These are phyloP conservation scores for Phragmatobia fuliginosa DNA, from an alignment of 2,888 invertebrate species.

Conservation along the genomic window DNA sequence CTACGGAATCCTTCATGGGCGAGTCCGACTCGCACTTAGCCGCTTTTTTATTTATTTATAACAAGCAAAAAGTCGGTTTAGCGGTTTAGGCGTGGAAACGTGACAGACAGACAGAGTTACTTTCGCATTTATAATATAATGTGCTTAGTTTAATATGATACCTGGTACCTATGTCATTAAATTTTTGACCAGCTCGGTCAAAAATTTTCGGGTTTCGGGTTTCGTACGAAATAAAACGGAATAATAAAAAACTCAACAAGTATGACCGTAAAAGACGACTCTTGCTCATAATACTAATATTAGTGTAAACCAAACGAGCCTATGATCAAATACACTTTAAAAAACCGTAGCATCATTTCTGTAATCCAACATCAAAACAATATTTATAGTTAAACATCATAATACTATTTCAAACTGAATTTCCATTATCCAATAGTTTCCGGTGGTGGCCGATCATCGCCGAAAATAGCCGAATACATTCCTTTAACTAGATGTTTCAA, in stretches of 20 bases:
- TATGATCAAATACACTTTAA: constrained; percentile 24
- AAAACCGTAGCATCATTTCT: constrained; percentile 30
- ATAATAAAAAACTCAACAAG: neutral
- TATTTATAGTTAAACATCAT: constrained; percentile 53
- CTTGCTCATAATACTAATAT: constrained; percentile 3
- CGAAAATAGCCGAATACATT: constrained; percentile 62
- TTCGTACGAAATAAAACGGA: neutral
- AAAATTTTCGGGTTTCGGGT: too few relatives aligned
- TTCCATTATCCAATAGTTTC: constrained; percentile 68
- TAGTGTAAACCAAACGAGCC: neutral
- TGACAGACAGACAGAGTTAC: too few relatives aligned
- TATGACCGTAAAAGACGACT: neutral
- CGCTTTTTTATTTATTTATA: too few relatives aligned
- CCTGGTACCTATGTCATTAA: neutral
- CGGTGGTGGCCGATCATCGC: constrained; percentile 55
- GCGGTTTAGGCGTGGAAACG: too few relatives aligned
- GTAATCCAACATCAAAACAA: constrained; percentile 45
- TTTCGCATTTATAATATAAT: too few relatives aligned
- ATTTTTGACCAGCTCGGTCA: neutral
- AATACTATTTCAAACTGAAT: constrained; percentile 48
- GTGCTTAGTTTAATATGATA: too few relatives aligned
- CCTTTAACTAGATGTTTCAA: constrained; percentile 44
- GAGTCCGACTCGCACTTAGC: too few relatives aligned
- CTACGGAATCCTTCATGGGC: too few relatives aligned
- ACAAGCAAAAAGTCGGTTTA: too few relatives aligned